Conservation (phyloP, 2,113 vertebrate genomes). For the Hyperoodon ampullatus region DNA sequence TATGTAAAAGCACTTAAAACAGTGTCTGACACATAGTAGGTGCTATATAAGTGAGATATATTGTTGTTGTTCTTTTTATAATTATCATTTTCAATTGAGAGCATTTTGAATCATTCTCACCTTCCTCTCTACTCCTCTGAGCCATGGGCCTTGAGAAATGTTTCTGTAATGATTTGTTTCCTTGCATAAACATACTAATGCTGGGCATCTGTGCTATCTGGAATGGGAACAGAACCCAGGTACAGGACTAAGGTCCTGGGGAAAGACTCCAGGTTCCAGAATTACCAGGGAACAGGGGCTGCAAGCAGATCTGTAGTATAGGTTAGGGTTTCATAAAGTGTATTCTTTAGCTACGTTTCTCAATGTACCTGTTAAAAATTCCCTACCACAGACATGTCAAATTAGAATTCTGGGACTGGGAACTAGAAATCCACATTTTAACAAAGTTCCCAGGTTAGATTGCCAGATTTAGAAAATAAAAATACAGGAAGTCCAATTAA, state of each 20-base stretch:
- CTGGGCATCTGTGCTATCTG: not conserved
- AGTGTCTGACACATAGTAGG: not conserved
- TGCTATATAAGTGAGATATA: not conserved
- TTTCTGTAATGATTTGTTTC: not conserved
- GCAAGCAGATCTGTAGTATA: not conserved
- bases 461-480: constrained; percentile 30
- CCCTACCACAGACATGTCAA: not conserved
- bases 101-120: not conserved
- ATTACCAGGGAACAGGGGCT: not conserved
- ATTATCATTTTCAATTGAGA: not conserved
- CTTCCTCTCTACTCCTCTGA: not conserved
- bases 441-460: not conserved
- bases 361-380: constrained; percentile 5
- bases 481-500: not conserved
- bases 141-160: not conserved
- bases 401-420: not conserved
- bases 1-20: not conserved
- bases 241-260: not conserved
- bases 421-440: not conserved
- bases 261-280: not conserved
- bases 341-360: not conserved
- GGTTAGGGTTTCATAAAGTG: not conserved
- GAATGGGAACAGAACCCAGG: not conserved
- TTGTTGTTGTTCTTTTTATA: not conserved
- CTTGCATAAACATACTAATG: not conserved